Conservation (phyloP, 2,797 vertebrate species). For the Adelosebastes latens region DNA sequence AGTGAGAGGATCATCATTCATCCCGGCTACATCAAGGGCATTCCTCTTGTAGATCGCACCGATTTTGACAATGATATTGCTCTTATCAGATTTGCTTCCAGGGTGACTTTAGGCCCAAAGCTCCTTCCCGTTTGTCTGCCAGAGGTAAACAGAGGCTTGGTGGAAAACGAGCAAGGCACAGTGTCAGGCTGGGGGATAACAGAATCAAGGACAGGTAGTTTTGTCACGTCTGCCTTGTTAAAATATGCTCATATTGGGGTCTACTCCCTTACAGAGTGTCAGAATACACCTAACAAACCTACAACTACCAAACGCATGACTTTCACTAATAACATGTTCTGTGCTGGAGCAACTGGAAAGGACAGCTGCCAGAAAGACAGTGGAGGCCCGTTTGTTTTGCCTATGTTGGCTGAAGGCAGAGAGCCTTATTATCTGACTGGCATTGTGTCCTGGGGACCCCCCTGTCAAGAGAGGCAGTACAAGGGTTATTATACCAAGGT, state of each 20-base stretch:
- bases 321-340: conserved; percentile 92
- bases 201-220: rapidly evolving
- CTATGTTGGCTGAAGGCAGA: conserved; percentile 26
- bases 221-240: neutral
- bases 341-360: conserved; percentile 81
- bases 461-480: conserved; percentile 66
- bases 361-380: conserved; percentile 92
- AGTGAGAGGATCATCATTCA: conserved; percentile 85
- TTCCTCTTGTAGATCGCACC: rapidly evolving
- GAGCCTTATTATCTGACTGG: conserved; percentile 81
- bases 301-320: rapidly evolving
- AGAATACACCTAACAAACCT: neutral
- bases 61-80: conserved; percentile 91
- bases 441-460: conserved; percentile 90
- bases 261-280: conserved; percentile 23
- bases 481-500: conserved; percentile 92
- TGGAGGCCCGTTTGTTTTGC: conserved; percentile 85
- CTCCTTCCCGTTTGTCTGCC: conserved; percentile 90
- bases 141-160: conserved; percentile 37
- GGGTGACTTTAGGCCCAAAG: conserved; percentile 80
- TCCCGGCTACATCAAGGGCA: conserved; percentile 54
- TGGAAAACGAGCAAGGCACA: conserved; percentile 70
- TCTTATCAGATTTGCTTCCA: conserved; percentile 82
- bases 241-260: conserved; percentile 70
- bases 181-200: conserved; percentile 85